Base-by-base conservation (phyloP, 2,888 invertebrate species). In the Tuta absoluta region DNA sequence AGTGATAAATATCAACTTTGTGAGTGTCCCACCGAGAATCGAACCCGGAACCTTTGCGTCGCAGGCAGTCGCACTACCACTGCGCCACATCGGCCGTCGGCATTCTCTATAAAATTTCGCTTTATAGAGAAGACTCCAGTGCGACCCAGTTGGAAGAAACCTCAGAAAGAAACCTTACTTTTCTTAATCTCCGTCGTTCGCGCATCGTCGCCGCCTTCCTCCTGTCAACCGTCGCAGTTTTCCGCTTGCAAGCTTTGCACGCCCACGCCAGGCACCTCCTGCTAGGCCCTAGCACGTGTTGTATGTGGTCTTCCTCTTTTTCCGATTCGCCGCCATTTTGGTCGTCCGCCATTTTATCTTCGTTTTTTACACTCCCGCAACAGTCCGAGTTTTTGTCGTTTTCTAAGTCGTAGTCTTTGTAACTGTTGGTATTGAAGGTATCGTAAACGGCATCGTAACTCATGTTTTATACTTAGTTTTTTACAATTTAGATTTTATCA, bases 201-300 rank as follows among this genome's bases (percentile, higher is more conserved):
- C 99, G 93, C 86, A 99, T 93, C 1, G 99, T 99, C 0, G 99
- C 99, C 7, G 99, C 99, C 93, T 98, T 98, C 79, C 99, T 93
- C 63, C 99, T 93, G 89, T 99, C 99, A 10, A 99, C 96, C 0
- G 98, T 96, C 56, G 98, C 98, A 17, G 96, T 98, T 91, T 98
- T 98, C 90, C 98, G 95, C 87, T 98, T 98, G 89, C 98, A 98
- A 0, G 98, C 98, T 81, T 98, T 98, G 86, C 99, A 99, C 1
- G 98, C 98, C 98, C 98, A 99, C 12, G 98, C 94, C 49, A 99
- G 92, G 78, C 98, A 99, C 67, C 96, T 94, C 68, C 97, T 92
- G 60, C 94, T 94, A 0, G 92, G 92, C 0, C 92, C 92, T 69
- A 92, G 69, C 0, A 92, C 91, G 69, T 92, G 92, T 48, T 92